A percentile compares a stretch with the other conserved stretches of the same genome.
Evolutionary conservation across 2,888 invertebrate genomes (phyloP).

Genomic region (Scrobipalpa costella): DNA sequence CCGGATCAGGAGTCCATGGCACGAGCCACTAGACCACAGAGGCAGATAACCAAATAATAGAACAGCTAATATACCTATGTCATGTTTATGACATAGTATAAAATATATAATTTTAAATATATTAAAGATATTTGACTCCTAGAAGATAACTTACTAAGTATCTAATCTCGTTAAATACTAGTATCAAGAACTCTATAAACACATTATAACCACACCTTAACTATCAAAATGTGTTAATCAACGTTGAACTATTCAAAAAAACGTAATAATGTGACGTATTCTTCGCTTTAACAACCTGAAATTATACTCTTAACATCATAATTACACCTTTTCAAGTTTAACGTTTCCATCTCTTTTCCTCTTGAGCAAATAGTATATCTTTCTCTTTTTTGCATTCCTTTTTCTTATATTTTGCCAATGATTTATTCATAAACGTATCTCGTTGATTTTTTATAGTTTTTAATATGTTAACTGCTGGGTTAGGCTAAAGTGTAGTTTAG

Average conservation of each 20-base stretch:
- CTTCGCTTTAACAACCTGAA: constrained; percentile 60
- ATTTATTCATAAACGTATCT: constrained; percentile 60
- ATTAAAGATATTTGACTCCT: background rate
- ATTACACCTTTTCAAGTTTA: constrained; percentile 59
- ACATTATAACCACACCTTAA: constrained; percentile 29
- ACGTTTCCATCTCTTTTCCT: constrained; percentile 46
- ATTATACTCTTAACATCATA: constrained; percentile 72
- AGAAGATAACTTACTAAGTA: background rate
- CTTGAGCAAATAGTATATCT: constrained; percentile 31
- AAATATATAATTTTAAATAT: too few species aligned
- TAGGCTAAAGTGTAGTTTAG: background rate
- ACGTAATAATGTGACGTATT: constrained; percentile 57
- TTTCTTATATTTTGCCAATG: constrained; percentile 51
- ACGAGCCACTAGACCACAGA: too few species aligned
- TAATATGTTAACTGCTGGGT: constrained; percentile 16
- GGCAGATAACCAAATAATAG: too few species aligned
- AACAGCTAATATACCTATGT: too few species aligned
- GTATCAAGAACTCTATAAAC: constrained; percentile 30
- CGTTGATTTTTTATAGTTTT: constrained; percentile 42
- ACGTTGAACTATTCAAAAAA: constrained; percentile 38
- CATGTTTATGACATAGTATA: too few species aligned
- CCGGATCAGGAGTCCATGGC: too few species aligned
- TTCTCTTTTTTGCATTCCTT: constrained; percentile 48
- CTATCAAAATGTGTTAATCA: constrained; percentile 51
- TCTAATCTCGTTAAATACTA: background rate